These are phyloP conservation scores for Macroramphosus scolopax DNA, from an alignment of 2,797 vertebrate genomes.

Conservation along the genomic window DNA sequence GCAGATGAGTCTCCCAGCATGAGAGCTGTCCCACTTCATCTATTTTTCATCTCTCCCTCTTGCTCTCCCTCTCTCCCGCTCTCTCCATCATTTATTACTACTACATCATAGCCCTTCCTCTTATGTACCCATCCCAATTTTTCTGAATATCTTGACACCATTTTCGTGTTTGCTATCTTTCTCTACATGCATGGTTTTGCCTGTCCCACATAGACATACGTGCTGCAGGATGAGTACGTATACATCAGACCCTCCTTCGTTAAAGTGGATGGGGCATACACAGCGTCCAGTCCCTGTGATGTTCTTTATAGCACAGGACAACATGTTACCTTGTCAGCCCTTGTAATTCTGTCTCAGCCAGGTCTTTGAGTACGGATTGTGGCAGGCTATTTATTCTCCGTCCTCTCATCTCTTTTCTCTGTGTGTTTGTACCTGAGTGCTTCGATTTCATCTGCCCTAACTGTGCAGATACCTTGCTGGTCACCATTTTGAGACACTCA, in stretches of 20 bases:
- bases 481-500: too few relatives aligned
- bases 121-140: not conserved
- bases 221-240: too few relatives aligned
- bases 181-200: slow-evolving; percentile 5
- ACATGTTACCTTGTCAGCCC: too few relatives aligned
- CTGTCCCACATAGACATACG: too few relatives aligned
- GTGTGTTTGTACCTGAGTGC: too few relatives aligned
- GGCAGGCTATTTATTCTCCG: not conserved
- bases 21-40: slow-evolving; percentile 61
- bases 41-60: slow-evolving; percentile 56
- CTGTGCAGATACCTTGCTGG: not conserved
- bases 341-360: slow-evolving; percentile 32
- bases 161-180: slow-evolving; percentile 16
- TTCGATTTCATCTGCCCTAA: too few relatives aligned
- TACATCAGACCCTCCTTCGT: too few relatives aligned
- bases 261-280: too few relatives aligned
- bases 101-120: slow-evolving; percentile 14
- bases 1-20: slow-evolving; percentile 68
- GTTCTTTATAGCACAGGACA: too few relatives aligned
- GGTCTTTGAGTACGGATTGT: slow-evolving; percentile 18
- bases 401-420: slow-evolving; percentile 10
- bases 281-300: too few relatives aligned
- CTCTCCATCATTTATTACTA: slow-evolving; percentile 17
- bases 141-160: slow-evolving; percentile 5
- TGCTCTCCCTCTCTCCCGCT: slow-evolving; percentile 4